Percentiles rank a stretch among this genome's conserved stretches.
phyloP scores from a whole-genome alignment of 1,140 invertebrate species.

The Drosophila bocqueti region DNA sequence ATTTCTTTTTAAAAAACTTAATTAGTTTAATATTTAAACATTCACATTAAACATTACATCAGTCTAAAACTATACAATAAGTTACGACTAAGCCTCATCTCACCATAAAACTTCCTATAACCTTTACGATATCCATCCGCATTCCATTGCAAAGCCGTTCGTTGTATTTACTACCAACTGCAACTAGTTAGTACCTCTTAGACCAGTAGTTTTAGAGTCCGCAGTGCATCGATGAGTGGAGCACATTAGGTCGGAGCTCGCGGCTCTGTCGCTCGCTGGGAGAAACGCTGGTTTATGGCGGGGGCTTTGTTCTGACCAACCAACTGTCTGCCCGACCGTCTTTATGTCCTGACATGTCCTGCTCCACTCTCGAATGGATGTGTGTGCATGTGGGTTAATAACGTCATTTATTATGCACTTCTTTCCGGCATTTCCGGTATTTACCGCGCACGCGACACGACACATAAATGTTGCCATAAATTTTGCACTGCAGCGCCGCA shows the following conservation, averaged over 20 bases:
- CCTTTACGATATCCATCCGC: not conserved
- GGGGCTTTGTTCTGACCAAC: conserved; percentile 39
- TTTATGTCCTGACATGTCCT: conserved; percentile 48
- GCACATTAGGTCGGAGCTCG: conserved; percentile 5
- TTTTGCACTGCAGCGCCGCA: conserved; percentile 69
- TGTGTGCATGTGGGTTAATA: conserved; percentile 80
- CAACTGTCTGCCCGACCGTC: conserved; percentile 12
- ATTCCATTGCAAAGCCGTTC: not conserved
- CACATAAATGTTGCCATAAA: conserved; percentile 84
- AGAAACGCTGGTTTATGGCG: conserved; percentile 29
- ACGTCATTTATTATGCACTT: conserved; percentile 84
- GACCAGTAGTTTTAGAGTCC: conserved; percentile 1
- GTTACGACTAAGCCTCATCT: not conserved
- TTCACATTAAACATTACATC: not conserved
- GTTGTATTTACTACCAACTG: conserved; percentile 7
- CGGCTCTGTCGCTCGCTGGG: conserved; percentile 8
- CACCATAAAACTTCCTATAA: not conserved
- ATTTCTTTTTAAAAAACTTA: no score
- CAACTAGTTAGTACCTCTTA: conserved; percentile 7
- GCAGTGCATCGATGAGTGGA: conserved; percentile 26
- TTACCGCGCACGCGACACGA: conserved; percentile 83
- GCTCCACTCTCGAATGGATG: conserved; percentile 10
- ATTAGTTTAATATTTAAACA: no score
- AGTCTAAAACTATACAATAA: not conserved
- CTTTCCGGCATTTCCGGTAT: conserved; percentile 83